Conservation (phyloP, 1,140 invertebrate species). For the Parapsyche elsis region DNA sequence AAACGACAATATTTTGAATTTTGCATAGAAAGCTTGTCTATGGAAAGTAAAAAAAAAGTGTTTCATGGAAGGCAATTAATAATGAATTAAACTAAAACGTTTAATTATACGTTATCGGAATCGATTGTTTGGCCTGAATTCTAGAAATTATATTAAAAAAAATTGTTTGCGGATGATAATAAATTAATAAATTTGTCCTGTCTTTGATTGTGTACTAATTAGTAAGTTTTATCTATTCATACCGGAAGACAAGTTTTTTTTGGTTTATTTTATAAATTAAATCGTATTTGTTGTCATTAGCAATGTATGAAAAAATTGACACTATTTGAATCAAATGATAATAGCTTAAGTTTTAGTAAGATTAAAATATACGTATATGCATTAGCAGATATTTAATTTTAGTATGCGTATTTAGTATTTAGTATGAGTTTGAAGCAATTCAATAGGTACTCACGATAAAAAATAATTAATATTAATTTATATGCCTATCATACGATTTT, state of each 20-base stretch:
- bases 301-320: no score
- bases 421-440: no score
- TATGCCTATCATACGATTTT: background rate
- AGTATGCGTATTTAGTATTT: no score
- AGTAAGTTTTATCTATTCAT: no score
- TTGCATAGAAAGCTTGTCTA: conserved; percentile 16
- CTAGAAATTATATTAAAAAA: background rate
- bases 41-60: background rate
- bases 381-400: no score
- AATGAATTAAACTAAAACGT: conserved; percentile 4
- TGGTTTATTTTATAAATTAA: no score
- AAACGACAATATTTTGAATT: background rate
- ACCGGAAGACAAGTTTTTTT: background rate
- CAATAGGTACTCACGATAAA: no score
- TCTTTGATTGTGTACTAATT: no score
- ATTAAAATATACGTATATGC: no score
- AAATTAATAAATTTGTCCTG: background rate
- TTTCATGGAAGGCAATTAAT: background rate
- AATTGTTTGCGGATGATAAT: background rate
- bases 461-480: background rate
- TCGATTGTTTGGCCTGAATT: background rate
- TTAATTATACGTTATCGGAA: conserved; percentile 20
- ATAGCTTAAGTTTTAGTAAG: no score
- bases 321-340: no score
- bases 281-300: no score